phyloP scores from a whole-genome alignment of 2,888 invertebrate genomes.

The Nephrotoma guestfalica region DNA sequence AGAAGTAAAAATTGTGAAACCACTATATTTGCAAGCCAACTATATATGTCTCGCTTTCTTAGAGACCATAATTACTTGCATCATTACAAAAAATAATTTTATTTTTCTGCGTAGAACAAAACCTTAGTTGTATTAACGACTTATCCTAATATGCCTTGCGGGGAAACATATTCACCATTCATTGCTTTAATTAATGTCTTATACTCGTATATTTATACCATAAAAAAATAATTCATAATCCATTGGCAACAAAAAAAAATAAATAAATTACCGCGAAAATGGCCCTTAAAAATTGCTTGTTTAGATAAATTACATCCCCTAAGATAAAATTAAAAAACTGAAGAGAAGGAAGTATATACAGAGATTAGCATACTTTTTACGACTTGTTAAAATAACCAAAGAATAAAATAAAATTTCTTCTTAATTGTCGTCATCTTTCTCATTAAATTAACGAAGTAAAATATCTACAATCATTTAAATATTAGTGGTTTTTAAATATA shows the following conservation, averaged over 20 bases:
- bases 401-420: background rate
- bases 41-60: too few relatives aligned
- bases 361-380: background rate
- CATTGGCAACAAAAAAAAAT: background rate
- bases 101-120: too few relatives aligned
- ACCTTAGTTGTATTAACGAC: background rate
- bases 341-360: background rate
- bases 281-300: background rate
- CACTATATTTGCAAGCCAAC: too few relatives aligned
- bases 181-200: background rate
- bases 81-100: too few relatives aligned
- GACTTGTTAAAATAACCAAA: background rate
- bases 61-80: too few relatives aligned
- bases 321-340: background rate
- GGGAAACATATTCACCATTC: background rate
- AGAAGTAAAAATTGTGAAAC: too few relatives aligned
- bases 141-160: background rate
- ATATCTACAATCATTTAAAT: background rate
- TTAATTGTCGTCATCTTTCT: background rate
- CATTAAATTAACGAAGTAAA: background rate
- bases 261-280: background rate
- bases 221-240: background rate
- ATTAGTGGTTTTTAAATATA: background rate
- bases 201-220: too few relatives aligned
- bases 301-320: background rate